Evolutionary conservation across 2,113 vertebrate genomes (phyloP), one percentile per base, ranked within the genome.

Genomic region (Candoia aspera): DNA sequence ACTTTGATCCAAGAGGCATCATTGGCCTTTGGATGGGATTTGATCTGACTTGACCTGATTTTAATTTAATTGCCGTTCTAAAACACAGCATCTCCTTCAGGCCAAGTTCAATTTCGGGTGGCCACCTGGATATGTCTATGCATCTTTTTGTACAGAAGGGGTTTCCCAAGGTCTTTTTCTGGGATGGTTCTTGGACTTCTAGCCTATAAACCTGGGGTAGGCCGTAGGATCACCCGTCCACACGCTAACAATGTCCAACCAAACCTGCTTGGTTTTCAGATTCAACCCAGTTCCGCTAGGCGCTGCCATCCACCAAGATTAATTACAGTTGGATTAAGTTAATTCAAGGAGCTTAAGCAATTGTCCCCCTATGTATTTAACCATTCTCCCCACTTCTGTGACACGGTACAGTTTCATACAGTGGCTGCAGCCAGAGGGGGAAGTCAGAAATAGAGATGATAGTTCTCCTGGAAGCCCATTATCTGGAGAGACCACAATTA

Each of bases 401-500:
- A 87, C 93, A 12, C 24, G 13, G 46, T n/a, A 46, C 53, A 46
- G 21, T 37, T n/a, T 5, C 8, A 2, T 53, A 37, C n/a, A 24
- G 15, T 26, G 68, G 23, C 55, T 17, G 8, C 42, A 33, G 12
- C 17, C n/a, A 29, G 21, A 10, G 15, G 79, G 59, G 83, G 54
- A 87, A 94, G 58, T 0, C 19, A 57, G 86, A 2, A 42, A 58
- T 59, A 33, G 73, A 79, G 73, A 2, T 17, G 92, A 94, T 87
- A 89, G 62, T 87, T 29, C 88, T 93, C 87, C 92, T 95, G 79
- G 92, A 84, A 87, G 93, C 91, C 88, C 8, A 6, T 91, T 92
- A 86, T 53, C 86, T 90, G 83, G 6, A 15, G 89, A 92, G 33
- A 60, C 91, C 95, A 90, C 92, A 94, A 93, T 95, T 85, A 95